These are phyloP conservation scores for Nomada fabriciana DNA, from an alignment of 2,888 invertebrate genomes.

Conservation along the genomic window DNA sequence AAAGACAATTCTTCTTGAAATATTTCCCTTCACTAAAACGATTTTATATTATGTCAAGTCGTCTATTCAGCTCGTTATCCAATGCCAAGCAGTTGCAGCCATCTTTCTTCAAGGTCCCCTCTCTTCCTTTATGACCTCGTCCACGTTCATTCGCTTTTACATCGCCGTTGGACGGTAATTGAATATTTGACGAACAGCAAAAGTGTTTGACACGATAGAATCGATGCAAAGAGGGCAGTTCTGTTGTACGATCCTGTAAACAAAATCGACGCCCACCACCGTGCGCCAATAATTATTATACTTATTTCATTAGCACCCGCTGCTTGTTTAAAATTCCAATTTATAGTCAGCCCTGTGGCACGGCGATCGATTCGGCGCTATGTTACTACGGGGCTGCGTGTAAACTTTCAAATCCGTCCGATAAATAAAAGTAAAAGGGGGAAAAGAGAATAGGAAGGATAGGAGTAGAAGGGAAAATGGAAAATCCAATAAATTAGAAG, in stretches of 20 bases:
- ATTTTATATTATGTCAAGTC: constrained; percentile 65
- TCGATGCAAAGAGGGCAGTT: constrained; percentile 13
- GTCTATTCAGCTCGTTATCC: constrained; percentile 60
- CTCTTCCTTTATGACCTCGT: constrained; percentile 64
- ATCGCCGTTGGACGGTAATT: constrained; percentile 57
- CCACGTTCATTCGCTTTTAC: constrained; percentile 64
- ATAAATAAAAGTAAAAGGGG: not conserved
- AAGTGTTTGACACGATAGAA: constrained; percentile 52
- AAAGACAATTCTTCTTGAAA: constrained; percentile 56
- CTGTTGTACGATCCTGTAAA: not conserved
- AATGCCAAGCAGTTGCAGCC: constrained; percentile 57
- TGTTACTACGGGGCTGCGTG: constrained; percentile 34
- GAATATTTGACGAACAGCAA: constrained; percentile 64
- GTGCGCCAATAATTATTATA: constrained; percentile 57
- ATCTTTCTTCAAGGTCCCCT: constrained; percentile 63
- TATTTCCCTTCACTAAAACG: constrained; percentile 57
- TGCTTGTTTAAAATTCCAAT: constrained; percentile 62
- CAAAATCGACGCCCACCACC: constrained; percentile 9
- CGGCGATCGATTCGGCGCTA: constrained; percentile 61
- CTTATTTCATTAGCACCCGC: constrained; percentile 56
- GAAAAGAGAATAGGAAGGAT: not conserved
- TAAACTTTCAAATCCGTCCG: constrained; percentile 18
- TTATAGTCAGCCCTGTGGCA: constrained; percentile 22
- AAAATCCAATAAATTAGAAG: not conserved
- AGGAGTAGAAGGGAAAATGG: too few species aligned